phyloP scores from a whole-genome alignment of 2,797 vertebrate genomes.

The Acanthis flammea region DNA sequence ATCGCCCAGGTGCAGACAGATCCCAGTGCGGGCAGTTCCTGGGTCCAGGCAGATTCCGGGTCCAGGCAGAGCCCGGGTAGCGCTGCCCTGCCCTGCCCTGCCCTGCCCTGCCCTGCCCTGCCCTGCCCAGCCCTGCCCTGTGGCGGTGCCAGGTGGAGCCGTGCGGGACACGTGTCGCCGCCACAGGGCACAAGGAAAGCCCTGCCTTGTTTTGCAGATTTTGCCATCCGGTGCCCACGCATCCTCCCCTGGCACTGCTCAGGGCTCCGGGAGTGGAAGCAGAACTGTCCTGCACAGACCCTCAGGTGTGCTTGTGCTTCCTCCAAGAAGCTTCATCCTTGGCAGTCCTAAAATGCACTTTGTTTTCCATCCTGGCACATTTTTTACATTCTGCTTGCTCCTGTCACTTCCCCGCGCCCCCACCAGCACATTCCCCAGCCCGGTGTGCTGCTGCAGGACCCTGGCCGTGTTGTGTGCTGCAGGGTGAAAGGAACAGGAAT shows the following conservation, averaged over 20 bases:
- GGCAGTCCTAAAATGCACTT: background rate
- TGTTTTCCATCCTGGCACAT: background rate
- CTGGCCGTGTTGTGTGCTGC: fast-evolving
- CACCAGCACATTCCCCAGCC: background rate
- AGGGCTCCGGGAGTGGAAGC: background rate
- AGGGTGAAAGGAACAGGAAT: background rate
- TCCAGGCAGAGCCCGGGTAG: too few relatives aligned
- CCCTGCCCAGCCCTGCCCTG: background rate
- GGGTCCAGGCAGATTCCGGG: background rate
- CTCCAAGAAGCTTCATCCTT: background rate
- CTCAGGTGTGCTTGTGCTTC: fast-evolving
- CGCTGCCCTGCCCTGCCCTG: background rate
- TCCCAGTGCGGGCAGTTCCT: background rate
- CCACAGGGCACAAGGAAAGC: background rate
- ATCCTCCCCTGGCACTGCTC: background rate
- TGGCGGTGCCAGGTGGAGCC: background rate
- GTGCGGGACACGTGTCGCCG: background rate
- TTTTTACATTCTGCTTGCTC: background rate
- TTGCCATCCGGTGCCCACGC: fast-evolving
- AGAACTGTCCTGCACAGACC: background rate
- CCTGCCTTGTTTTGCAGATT: background rate
- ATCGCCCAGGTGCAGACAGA: fast-evolving
- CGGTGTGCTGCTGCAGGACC: background rate
- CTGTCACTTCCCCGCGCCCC: background rate
- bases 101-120: background rate